phyloP scores from a whole-genome alignment of 1,140 invertebrate genomes.

The Panagrolaimus sp. region DNA sequence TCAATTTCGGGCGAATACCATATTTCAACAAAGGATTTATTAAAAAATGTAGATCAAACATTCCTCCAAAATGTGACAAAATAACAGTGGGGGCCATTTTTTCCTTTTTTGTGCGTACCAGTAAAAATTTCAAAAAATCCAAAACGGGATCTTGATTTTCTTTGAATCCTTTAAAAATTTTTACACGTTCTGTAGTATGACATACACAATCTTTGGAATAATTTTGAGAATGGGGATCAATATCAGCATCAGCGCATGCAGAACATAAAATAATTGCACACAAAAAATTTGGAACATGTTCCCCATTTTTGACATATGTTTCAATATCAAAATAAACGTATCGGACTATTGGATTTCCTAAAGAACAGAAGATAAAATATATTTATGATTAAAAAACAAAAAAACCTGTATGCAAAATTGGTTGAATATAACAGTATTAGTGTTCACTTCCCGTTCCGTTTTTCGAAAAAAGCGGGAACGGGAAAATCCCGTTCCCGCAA shows the following conservation, averaged over 20 bases:
- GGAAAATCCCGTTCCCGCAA: no score
- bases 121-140: background rate
- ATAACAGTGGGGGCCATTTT: background rate
- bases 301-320: background rate
- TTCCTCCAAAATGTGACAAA: background rate
- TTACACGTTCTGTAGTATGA: no score
- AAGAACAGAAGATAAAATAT: background rate
- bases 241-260: background rate
- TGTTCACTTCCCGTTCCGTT: no score
- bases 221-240: background rate
- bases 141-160: background rate
- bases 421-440: constrained; percentile 4
- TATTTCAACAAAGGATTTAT: background rate
- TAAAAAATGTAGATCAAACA: background rate
- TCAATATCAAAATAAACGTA: background rate
- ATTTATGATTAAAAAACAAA: background rate
- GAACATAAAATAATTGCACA: background rate
- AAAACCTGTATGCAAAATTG: background rate
- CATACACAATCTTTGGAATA: background rate
- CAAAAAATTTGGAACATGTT: background rate
- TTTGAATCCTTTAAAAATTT: background rate
- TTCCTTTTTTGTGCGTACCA: background rate
- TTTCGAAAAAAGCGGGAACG: no score
- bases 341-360: background rate
- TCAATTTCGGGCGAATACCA: background rate